Percentiles rank a stretch among this genome's conserved stretches.
Conservation (phyloP, 2,888 invertebrate genomes). For the Scaptomyza reducta region DNA sequence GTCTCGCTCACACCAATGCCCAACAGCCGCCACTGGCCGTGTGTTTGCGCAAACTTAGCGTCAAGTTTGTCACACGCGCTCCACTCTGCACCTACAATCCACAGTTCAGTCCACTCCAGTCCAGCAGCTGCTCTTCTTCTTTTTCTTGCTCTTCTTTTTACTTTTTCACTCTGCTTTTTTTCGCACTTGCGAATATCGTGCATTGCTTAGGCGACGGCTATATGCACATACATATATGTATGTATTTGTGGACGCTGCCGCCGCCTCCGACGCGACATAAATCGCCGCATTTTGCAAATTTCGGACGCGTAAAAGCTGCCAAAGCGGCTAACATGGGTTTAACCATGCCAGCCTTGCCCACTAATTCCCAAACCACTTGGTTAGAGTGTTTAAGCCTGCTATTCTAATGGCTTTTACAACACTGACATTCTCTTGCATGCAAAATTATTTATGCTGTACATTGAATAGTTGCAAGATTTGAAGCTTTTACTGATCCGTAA, state of each 20-base stretch:
- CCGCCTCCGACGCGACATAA: constrained; percentile 47
- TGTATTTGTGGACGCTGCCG: background rate
- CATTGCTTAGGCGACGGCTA: constrained; percentile 38
- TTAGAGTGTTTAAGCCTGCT: background rate
- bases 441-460: background rate
- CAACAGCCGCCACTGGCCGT: constrained; percentile 33
- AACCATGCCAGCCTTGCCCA: background rate
- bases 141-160: constrained; percentile 4
- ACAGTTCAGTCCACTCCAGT: constrained; percentile 26
- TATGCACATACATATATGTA: background rate
- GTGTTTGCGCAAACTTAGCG: constrained; percentile 74
- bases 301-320: constrained; percentile 71
- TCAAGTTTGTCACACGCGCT: constrained; percentile 76
- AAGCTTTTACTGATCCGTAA: background rate
- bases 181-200: constrained; percentile 65
- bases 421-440: too few species aligned
- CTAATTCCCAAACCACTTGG: background rate
- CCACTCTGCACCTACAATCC: constrained; percentile 43
- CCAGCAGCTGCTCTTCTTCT: constrained; percentile 21
- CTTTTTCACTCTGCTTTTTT: constrained; percentile 62
- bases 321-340: constrained; percentile 59
- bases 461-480: background rate
- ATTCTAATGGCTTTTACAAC: constrained; percentile 1
- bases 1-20: constrained; percentile 64
- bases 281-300: constrained; percentile 70